A percentile compares a stretch with the other conserved stretches of the same genome.
These are phyloP conservation scores for Leptatherina wallacei DNA, from an alignment of 2,797 vertebrate species.

Conservation along the genomic window DNA sequence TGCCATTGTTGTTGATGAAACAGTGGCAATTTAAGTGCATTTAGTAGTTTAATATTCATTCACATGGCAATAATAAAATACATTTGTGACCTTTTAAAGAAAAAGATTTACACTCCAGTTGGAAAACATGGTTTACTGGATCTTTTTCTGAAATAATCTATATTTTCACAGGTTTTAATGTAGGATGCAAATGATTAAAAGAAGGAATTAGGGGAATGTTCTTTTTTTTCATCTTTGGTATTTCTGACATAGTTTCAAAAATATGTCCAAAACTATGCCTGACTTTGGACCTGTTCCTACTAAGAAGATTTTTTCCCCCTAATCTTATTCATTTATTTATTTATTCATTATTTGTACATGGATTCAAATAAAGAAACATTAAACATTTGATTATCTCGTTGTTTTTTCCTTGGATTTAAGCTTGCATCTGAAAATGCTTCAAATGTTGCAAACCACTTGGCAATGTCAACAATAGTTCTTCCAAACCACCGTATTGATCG, in stretches of 20 bases:
- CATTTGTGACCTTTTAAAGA: constrained; percentile 8
- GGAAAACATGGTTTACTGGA: constrained; percentile 37
- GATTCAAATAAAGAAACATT: not conserved
- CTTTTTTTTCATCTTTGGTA: constrained; percentile 6
- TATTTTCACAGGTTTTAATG: constrained; percentile 37
- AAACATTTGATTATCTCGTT: not conserved
- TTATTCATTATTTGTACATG: not conserved
- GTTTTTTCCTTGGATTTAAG: constrained; percentile 6
- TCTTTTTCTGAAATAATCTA: constrained; percentile 2
- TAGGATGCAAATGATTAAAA: constrained; percentile 37
- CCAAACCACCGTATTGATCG: constrained; percentile 52
- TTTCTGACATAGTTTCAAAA: constrained; percentile 16
- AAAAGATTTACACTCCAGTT: constrained; percentile 19
- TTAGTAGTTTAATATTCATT: constrained; percentile 53
- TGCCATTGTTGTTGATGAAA: constrained; percentile 42
- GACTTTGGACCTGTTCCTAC: constrained; percentile 3
- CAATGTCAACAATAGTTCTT: constrained; percentile 40
- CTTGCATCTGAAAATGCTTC: constrained; percentile 53
- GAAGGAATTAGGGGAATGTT: constrained; percentile 17
- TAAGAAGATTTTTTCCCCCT: not conserved
- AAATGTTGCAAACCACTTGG: constrained; percentile 42
- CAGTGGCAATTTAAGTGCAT: constrained; percentile 59
- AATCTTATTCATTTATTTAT: not conserved
- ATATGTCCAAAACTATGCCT: not conserved
- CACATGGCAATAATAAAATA: constrained; percentile 49